Conservation (phyloP, 2,797 vertebrate species). For the Novumbra hubbsi region DNA sequence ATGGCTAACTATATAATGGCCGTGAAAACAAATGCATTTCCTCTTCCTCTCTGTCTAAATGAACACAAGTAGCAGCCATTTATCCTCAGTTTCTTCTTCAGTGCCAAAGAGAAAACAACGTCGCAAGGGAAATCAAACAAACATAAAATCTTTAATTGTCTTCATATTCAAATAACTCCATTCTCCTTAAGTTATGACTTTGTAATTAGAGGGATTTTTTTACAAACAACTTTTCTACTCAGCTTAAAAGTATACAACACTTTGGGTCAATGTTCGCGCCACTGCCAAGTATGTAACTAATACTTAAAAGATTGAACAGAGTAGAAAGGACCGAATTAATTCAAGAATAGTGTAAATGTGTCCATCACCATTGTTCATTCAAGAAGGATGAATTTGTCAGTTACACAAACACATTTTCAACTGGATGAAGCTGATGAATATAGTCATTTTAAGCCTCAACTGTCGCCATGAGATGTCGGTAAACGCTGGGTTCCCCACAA, state of each 20-base stretch:
- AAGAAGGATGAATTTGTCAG: background rate
- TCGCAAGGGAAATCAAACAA: slow-evolving; percentile 65
- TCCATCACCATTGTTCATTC: background rate
- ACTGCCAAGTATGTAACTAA: background rate
- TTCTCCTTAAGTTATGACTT: slow-evolving; percentile 50
- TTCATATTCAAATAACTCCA: slow-evolving; percentile 69
- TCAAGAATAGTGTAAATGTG: background rate
- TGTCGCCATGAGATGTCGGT: background rate
- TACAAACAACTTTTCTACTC: too few species aligned
- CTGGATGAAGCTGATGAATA: background rate
- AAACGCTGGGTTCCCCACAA: slow-evolving; percentile 51
- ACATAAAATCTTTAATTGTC: slow-evolving; percentile 71
- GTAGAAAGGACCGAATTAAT: background rate
- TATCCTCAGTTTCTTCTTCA: slow-evolving; percentile 55
- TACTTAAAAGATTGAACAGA: background rate
- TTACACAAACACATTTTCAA: background rate
- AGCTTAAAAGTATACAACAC: background rate
- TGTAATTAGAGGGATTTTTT: slow-evolving; percentile 52
- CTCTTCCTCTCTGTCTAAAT: slow-evolving; percentile 63
- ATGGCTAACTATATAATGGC: slow-evolving; percentile 68
- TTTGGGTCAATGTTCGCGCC: background rate
- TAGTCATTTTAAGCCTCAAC: background rate
- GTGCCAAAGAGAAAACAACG: slow-evolving; percentile 59
- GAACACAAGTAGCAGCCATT: slow-evolving; percentile 61
- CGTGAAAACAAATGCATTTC: slow-evolving; percentile 68